Base-by-base conservation (phyloP, 1,140 invertebrate genomes). In the Samia ricini region DNA sequence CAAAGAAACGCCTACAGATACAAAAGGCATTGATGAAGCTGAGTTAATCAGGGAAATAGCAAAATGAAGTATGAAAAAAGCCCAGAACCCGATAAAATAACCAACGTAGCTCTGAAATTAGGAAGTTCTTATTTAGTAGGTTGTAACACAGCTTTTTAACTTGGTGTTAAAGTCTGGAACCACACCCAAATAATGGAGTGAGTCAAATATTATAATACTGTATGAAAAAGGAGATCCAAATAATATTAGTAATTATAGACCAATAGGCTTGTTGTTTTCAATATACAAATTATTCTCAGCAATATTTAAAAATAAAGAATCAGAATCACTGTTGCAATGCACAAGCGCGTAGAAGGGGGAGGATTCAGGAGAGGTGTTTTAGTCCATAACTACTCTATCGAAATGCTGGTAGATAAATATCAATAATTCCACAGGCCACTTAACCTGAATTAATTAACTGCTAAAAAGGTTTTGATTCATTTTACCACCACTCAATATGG, bases 381-480 rank as follows among this genome's bases (percentile, higher is more conserved):
- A n/a, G 56, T 36, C 10, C 56, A 57, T 36, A 57, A 36, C 7
- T 15, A 57, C 12, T 57, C 23, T 36, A 19, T 57, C 1, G 56
- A 57, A 5, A 24, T 56, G 24, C 21, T 56, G 2, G 36, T 36
- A 33, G 26, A 57, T 18, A 57, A 33, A 26, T 56, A 56, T 36
- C 56, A 57, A 21, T 26, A 57, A 19, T 29, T 57, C 3, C 23
- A 36, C 10, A 24, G 55, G 24, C 55, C 21, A 19, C 55, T 56
- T 23, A 26, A 62, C 29, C n/a, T 62, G 1, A 20, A 4, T 62
- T 62, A 15, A 54, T 62, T 22, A 51, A 62, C 29, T 61, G 56
- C 33, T 3, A 49, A 5, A 49, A 4, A 5, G 15, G 49, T 15
- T 56, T n/a, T 2, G 59, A 66, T 26, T 8, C 12, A 5, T 36